phyloP scores from a whole-genome alignment of 2,888 invertebrate genomes.

The Caenorhabditis sp. region DNA sequence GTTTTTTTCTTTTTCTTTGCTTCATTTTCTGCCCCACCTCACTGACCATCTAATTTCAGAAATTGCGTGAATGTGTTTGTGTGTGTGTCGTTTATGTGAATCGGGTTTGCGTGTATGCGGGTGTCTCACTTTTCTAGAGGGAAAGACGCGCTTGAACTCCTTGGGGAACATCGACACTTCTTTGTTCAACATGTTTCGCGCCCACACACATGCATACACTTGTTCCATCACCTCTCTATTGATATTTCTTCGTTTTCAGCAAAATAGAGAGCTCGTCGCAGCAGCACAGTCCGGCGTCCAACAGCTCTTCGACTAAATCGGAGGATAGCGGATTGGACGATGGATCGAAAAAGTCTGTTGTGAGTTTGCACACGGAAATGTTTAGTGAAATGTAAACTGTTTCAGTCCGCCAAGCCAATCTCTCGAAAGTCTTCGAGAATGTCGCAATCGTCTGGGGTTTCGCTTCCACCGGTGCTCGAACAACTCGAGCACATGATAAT shows the following conservation, averaged over 20 bases:
- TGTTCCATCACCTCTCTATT: constrained; percentile 12
- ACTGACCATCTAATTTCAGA: constrained; percentile 44
- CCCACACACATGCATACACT: constrained; percentile 33
- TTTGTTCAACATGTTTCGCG: constrained; percentile 54
- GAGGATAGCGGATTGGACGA: constrained; percentile 72
- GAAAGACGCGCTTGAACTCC: constrained; percentile 24
- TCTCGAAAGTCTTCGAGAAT: constrained; percentile 67
- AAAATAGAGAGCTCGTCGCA: constrained; percentile 64
- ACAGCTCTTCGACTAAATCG: constrained; percentile 69
- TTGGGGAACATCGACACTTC: constrained; percentile 48
- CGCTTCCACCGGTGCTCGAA: constrained; percentile 70
- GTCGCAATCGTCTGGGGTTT: constrained; percentile 67
- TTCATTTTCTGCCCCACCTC: no score
- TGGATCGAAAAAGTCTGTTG: constrained; percentile 64
- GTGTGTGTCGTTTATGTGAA: constrained; percentile 49
- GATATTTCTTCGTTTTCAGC: constrained; percentile 53
- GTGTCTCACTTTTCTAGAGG: constrained; percentile 44
- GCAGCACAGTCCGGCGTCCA: constrained; percentile 72
- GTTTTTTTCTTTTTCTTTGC: constrained; percentile 4
- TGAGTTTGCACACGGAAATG: constrained; percentile 7
- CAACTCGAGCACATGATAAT: constrained; percentile 79
- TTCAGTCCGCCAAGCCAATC: constrained; percentile 60
- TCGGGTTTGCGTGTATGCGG: constrained; percentile 41
- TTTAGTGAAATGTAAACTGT: not conserved
- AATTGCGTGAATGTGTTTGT: constrained; percentile 47